A percentile compares a stretch with the other conserved stretches of the same genome.
Evolutionary conservation across 2,797 vertebrate species (phyloP).

Genomic region (Selene dorsalis): DNA sequence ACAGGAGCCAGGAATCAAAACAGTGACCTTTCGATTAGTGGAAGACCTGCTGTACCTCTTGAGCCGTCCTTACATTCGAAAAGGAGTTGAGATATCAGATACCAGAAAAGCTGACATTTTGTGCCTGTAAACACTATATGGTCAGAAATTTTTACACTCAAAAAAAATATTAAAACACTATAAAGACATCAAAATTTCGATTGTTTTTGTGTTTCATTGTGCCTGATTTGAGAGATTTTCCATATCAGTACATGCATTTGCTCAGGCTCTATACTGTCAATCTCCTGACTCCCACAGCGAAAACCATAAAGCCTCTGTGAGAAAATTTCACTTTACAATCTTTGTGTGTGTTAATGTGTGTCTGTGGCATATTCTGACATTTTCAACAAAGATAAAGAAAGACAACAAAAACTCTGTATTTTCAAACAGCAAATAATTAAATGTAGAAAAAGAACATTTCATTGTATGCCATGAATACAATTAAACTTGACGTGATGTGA

Average conservation of each 20-base stretch:
- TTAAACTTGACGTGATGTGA: background rate
- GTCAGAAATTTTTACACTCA: slow-evolving; percentile 15
- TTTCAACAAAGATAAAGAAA: background rate
- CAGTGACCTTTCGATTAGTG: too few species aligned
- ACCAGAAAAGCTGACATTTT: slow-evolving; percentile 12
- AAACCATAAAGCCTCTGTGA: slow-evolving; percentile 10
- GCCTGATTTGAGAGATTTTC: slow-evolving; percentile 34
- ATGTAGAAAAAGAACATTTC: background rate
- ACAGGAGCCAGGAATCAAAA: too few species aligned
- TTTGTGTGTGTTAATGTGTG: too few species aligned
- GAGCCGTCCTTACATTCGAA: background rate
- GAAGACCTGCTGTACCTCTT: too few species aligned
- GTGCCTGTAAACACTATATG: slow-evolving; percentile 1
- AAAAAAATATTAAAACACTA: background rate
- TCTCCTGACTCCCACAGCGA: slow-evolving; percentile 34
- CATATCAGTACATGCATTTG: slow-evolving; percentile 31
- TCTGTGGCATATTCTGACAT: too few species aligned
- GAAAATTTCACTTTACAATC: slow-evolving; percentile 26
- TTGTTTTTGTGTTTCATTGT: slow-evolving; percentile 33
- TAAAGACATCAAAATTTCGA: slow-evolving; percentile 25
- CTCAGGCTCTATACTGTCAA: slow-evolving; percentile 44
- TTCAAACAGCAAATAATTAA: background rate
- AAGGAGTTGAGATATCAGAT: too few species aligned
- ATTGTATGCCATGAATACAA: background rate
- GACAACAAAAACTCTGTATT: background rate